Evolutionary conservation across 1,140 invertebrate genomes (phyloP).

Genomic region (Drosophila sproati): DNA sequence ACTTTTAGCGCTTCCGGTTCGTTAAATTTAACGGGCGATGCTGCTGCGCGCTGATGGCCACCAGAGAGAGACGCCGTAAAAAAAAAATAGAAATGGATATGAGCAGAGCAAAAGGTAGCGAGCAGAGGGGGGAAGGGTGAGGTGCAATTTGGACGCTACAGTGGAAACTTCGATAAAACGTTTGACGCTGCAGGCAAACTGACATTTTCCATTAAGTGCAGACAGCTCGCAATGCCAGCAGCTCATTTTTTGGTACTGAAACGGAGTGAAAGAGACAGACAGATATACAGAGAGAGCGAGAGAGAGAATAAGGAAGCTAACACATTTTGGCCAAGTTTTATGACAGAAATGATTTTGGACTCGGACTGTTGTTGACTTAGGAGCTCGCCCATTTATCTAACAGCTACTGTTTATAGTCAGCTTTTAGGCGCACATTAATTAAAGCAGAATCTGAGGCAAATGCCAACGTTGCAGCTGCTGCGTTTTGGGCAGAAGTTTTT

Average conservation of each 20-base stretch:
- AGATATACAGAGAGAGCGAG: conserved; percentile 17
- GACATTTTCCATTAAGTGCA: conserved; percentile 83
- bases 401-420: conserved; percentile 43
- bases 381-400: not conserved
- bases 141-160: conserved; percentile 34
- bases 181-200: conserved; percentile 78
- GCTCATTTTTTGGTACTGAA: conserved; percentile 4
- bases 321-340: conserved; percentile 51
- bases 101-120: conserved; percentile 36
- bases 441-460: conserved; percentile 12
- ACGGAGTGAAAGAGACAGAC: not conserved
- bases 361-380: conserved; percentile 39
- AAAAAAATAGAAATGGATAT: conserved; percentile 10
- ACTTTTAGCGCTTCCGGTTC: conserved; percentile 73
- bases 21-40: conserved; percentile 65
- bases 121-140: conserved; percentile 21
- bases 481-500: conserved; percentile 25
- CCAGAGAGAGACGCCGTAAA: conserved; percentile 7
- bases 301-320: conserved; percentile 1
- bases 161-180: conserved; percentile 82
- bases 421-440: conserved; percentile 48
- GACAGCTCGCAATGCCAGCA: conserved; percentile 55
- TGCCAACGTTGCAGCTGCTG: conserved; percentile 22
- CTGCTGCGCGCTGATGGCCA: conserved; percentile 36
- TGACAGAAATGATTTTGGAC: conserved; percentile 20